Evolutionary conservation across 2,797 vertebrate genomes (phyloP).

Genomic region (Bucorvus abyssinicus): DNA sequence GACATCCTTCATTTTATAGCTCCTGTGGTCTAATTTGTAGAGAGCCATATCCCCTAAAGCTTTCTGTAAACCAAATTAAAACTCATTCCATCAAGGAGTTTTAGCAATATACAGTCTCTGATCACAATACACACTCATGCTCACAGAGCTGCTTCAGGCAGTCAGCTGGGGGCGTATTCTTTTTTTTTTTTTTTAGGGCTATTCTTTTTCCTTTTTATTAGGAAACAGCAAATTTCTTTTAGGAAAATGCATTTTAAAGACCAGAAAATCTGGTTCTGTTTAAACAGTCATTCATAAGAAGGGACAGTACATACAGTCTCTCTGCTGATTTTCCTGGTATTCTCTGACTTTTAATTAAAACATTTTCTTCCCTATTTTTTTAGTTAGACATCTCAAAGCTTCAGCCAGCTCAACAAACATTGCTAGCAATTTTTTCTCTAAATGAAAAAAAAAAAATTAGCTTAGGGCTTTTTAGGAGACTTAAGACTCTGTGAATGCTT

Average conservation of each 20-base stretch:
- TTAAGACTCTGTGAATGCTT: constrained; percentile 26
- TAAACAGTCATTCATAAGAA: constrained; percentile 27
- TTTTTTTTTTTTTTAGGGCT: not conserved
- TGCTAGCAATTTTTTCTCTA: not conserved
- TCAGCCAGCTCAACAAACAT: not conserved
- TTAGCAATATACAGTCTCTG: constrained; percentile 34
- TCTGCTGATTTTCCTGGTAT: constrained; percentile 1
- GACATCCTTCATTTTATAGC: constrained; percentile 69
- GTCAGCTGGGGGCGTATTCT: not conserved
- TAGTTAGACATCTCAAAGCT: constrained; percentile 13
- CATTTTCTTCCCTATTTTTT: not conserved
- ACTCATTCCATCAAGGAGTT: constrained; percentile 66
- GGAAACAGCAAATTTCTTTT: constrained; percentile 27
- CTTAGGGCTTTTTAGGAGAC: constrained; percentile 23
- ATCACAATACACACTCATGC: constrained; percentile 31
- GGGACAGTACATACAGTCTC: not conserved
- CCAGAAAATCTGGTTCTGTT: constrained; percentile 26
- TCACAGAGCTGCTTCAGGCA: constrained; percentile 21
- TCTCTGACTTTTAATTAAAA: constrained; percentile 31
- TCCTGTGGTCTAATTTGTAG: constrained; percentile 66
- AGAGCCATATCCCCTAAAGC: constrained; percentile 62
- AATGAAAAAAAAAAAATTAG: constrained; percentile 48
- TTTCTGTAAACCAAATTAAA: constrained; percentile 69
- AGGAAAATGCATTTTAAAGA: constrained; percentile 39
- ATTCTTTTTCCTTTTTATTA: constrained; percentile 22